Evolutionary conservation across 1,140 invertebrate genomes (phyloP), one percentile per base, ranked within the genome.

Genomic region (Drosophila triauraria): DNA sequence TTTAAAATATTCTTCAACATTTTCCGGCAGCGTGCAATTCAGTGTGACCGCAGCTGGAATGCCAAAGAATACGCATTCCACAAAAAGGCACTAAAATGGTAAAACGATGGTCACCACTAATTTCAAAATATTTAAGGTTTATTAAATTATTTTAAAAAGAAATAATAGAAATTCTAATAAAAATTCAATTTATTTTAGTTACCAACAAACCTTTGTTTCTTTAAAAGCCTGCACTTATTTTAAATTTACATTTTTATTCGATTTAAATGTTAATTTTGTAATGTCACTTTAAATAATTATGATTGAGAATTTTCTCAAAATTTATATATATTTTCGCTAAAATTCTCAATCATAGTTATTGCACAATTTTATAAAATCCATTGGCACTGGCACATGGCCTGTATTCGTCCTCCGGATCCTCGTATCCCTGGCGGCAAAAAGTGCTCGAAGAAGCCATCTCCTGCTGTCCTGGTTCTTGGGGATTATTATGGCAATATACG

Each of bases 1-100:
- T 61, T 91, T 80, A 92, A 78, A 44, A 92, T 63, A 56, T 70
- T 92, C 62, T 86, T 78, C 42, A 92, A 86, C 91, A 92, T 92
- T 80, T 77, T 91, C 40, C 27, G 38, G 38, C 40, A 51, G 44
- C 47, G 23, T 35, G 54, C 63, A 38, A n/a, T 23, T 17, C 15
- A 32, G 53, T 58, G 42, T 35, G 62, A 35, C 51, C 62, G 40
- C 40, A 59, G 12, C 23, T 38, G 13, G 27, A 25, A 32, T 17
- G 12, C 7, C 1, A 12, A 6, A 5, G 1, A 35, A 65, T 46
- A 6, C 20, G 20, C 1, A 38, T n/a, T 1, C 5, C 15, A 3
- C 2, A 20, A 2, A 17, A 7, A 27, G 2, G 1, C 2, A 2
- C 23, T 27, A 12, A 30, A 43, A 13, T 46, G 5, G 15, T 15